These are phyloP conservation scores for Alexandromys fortis DNA, from an alignment of 2,113 vertebrate species.

Conservation along the genomic window DNA sequence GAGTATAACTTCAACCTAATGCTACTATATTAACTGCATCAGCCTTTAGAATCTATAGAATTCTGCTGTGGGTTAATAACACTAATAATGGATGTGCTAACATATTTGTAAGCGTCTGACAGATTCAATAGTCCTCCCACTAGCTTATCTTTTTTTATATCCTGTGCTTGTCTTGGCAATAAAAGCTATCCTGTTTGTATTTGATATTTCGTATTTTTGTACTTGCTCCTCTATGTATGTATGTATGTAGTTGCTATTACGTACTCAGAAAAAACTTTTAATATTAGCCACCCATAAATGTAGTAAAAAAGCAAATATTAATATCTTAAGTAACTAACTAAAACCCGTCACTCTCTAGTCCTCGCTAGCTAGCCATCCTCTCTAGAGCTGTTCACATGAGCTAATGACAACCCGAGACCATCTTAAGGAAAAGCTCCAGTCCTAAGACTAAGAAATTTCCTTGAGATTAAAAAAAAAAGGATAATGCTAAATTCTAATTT, in stretches of 20 bases:
- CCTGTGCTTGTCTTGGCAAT: neutral
- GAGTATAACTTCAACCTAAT: neutral
- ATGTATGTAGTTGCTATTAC: neutral
- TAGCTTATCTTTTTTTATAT: neutral
- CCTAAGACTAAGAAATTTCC: conserved; percentile 34
- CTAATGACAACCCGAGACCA: conserved; percentile 14
- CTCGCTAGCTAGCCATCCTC: neutral
- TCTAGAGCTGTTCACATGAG: neutral
- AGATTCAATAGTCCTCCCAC: neutral
- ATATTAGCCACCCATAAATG: neutral
- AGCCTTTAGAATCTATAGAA: conserved; percentile 8
- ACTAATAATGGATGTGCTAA: neutral
- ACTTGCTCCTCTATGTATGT: neutral
- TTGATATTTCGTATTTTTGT: neutral
- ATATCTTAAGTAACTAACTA: conserved; percentile 28
- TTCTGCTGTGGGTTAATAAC: neutral
- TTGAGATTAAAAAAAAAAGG: conserved; percentile 12
- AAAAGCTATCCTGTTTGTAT: conserved; percentile 6
- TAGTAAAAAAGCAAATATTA: conserved; percentile 37
- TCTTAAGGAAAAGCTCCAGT: neutral
- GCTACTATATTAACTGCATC: neutral
- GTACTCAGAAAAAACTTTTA: conserved; percentile 39
- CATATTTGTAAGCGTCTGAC: neutral
- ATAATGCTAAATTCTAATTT: neutral
- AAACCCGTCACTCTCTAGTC: neutral